Conservation (phyloP, 1,140 invertebrate species). For the Cherax quadricarinatus region DNA sequence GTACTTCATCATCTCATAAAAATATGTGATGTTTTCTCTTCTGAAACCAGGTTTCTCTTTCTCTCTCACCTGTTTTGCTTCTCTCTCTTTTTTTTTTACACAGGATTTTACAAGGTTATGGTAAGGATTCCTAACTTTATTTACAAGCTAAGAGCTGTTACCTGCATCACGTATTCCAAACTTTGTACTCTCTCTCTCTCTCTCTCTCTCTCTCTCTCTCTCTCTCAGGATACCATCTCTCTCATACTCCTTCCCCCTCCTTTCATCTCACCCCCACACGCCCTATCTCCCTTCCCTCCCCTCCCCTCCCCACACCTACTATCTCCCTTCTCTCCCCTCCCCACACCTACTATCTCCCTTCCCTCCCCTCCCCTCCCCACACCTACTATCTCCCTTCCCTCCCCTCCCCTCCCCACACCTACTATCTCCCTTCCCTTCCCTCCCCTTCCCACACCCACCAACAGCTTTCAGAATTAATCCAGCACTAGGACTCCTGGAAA, state of each 20-base stretch:
- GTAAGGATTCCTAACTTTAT: no score
- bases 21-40: no score
- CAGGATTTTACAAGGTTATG: no score
- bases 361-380: not conserved
- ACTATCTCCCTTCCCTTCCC: not conserved
- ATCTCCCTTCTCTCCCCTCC: not conserved
- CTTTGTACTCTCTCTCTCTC: not conserved
- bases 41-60: no score
- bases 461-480: not conserved
- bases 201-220: not conserved
- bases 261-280: not conserved
- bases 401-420: not conserved
- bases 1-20: no score
- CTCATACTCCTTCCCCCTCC: not conserved
- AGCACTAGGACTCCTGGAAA: slow-evolving; percentile 16
- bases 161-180: no score
- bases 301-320: not conserved
- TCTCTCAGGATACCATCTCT: no score
- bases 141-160: no score
- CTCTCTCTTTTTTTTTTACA: no score
- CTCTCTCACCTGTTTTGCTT: not conserved
- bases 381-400: not conserved
- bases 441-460: not conserved
- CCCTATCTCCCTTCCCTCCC: not conserved
- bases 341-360: not conserved